Evolutionary conservation across 1,140 invertebrate genomes (phyloP).

Genomic region (Globodera rostochiensis): DNA sequence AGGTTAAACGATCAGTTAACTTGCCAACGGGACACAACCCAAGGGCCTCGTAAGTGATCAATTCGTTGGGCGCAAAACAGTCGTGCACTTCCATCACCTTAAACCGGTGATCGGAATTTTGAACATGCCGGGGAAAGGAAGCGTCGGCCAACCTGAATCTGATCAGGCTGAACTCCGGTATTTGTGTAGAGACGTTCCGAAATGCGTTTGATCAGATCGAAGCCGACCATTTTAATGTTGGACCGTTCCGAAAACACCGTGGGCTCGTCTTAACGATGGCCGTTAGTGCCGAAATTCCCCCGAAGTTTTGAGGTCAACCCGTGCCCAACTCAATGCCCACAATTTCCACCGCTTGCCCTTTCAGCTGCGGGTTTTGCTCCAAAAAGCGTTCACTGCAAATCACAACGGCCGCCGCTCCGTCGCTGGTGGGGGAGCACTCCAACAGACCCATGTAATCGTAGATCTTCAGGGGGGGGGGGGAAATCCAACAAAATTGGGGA

Average conservation of each 20-base stretch:
- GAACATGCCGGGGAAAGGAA: background rate
- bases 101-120: background rate
- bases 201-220: slow-evolving; percentile 89
- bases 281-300: background rate
- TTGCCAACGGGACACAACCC: slow-evolving; percentile 81
- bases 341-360: slow-evolving; percentile 76
- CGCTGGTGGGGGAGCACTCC: slow-evolving; percentile 79
- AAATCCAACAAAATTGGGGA: background rate
- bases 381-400: slow-evolving; percentile 89
- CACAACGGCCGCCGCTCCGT: slow-evolving; percentile 88
- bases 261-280: slow-evolving; percentile 72
- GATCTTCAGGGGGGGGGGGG: slow-evolving; percentile 8
- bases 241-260: slow-evolving; percentile 82
- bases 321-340: slow-evolving; percentile 69
- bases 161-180: slow-evolving; percentile 69
- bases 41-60: slow-evolving; percentile 95
- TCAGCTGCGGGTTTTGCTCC: slow-evolving; percentile 75
- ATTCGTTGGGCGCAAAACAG: slow-evolving; percentile 95
- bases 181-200: slow-evolving; percentile 80
- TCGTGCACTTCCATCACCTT: slow-evolving; percentile 95
- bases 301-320: slow-evolving; percentile 1
- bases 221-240: slow-evolving; percentile 88
- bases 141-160: slow-evolving; percentile 48
- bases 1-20: background rate
- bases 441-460: slow-evolving; percentile 35